Conservation (phyloP, 1,140 invertebrate species). For the Trichoplusia ni region DNA sequence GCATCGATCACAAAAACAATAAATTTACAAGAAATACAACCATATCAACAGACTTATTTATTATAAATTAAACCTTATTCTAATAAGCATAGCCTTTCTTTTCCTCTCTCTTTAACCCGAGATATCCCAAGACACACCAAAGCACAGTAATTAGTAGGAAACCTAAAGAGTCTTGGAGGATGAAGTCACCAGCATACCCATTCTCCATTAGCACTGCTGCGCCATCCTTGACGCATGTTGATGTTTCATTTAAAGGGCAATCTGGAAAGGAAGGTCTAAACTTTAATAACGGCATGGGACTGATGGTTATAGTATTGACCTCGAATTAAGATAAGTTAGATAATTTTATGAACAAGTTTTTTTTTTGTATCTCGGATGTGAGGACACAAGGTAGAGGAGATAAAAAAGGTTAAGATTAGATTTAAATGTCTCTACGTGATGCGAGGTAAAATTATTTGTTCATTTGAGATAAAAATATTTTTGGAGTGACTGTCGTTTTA, state of each 20-base stretch:
- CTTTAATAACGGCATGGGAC: too few species aligned
- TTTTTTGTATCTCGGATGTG: too few species aligned
- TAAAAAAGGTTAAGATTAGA: too few species aligned
- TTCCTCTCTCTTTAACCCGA: slow-evolving; percentile 66
- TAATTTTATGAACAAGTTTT: too few species aligned
- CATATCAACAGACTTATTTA: slow-evolving; percentile 31
- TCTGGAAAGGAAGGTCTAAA: slow-evolving; percentile 66
- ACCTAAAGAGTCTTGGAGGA: slow-evolving; percentile 58
- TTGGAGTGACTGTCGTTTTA: too few species aligned
- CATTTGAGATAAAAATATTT: too few species aligned
- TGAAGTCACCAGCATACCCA: slow-evolving; percentile 61
- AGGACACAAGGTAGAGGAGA: too few species aligned
- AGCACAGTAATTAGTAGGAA: slow-evolving; percentile 47
- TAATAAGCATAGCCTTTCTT: slow-evolving; percentile 71
- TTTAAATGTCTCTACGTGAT: too few species aligned
- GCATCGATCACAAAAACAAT: too few species aligned
- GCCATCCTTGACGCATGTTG: slow-evolving; percentile 58
- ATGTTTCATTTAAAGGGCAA: slow-evolving; percentile 57
- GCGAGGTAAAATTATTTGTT: too few species aligned
- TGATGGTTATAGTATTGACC: too few species aligned
- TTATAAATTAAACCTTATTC: slow-evolving; percentile 30
- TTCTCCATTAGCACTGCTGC: slow-evolving; percentile 54
- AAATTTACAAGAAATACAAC: neutral
- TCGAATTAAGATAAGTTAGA: too few species aligned
- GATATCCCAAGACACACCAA: slow-evolving; percentile 63